These are phyloP conservation scores for Penelope pileata DNA, from an alignment of 2,113 vertebrate species.

Conservation along the genomic window DNA sequence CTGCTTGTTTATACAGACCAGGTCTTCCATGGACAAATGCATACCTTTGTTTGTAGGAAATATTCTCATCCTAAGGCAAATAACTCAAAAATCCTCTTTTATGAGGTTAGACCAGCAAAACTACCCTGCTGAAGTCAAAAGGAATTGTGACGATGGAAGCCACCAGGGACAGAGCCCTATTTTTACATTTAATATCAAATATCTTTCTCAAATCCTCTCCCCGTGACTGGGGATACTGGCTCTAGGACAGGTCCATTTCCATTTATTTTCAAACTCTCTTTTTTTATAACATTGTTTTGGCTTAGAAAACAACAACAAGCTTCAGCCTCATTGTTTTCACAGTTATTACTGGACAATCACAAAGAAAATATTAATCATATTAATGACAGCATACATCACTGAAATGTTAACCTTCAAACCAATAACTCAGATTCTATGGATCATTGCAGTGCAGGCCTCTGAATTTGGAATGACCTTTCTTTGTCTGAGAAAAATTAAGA, in stretches of 20 bases:
- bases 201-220: neutral
- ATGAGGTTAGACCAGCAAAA: neutral
- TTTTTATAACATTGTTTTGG: neutral
- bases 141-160: neutral
- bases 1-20: neutral
- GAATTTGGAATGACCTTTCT: conserved; percentile 46
- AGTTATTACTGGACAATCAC: conserved; percentile 7
- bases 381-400: conserved; percentile 14
- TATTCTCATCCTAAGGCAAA: neutral
- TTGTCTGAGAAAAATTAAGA: conserved; percentile 41
- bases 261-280: neutral
- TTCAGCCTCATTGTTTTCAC: neutral
- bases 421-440: conserved; percentile 28
- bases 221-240: neutral
- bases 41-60: neutral
- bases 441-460: neutral
- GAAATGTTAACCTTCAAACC: conserved; percentile 53
- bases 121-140: neutral
- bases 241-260: neutral
- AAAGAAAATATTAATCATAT: conserved; percentile 24
- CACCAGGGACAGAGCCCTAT: neutral
- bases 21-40: neutral
- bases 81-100: neutral
- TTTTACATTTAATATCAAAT: neutral
- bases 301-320: neutral